Percentiles rank a stretch among this genome's conserved stretches.
Evolutionary conservation across 2,888 invertebrate species (phyloP).

Genomic region (Ischnus inquisitorius): DNA sequence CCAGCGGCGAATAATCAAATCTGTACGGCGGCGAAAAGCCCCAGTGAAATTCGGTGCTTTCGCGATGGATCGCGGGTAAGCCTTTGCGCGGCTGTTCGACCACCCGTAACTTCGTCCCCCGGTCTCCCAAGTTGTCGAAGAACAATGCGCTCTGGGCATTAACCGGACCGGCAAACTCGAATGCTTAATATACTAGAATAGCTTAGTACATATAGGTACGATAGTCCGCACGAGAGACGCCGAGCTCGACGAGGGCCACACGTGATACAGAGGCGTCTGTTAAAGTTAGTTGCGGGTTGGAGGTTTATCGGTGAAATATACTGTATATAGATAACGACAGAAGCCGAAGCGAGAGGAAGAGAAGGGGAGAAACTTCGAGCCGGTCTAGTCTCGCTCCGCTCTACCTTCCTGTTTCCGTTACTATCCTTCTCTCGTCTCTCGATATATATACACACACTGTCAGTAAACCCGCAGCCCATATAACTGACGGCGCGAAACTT

Average conservation of each 20-base stretch:
- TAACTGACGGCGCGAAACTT: conserved; percentile 28
- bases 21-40: background rate
- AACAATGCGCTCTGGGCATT: conserved; percentile 23
- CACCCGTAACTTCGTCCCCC: conserved; percentile 7
- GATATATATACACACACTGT: background rate
- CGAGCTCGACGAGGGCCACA: background rate
- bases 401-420: conserved; percentile 39
- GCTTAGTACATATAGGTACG: background rate
- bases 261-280: conserved; percentile 51
- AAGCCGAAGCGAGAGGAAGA: conserved; percentile 56
- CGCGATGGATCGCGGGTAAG: background rate
- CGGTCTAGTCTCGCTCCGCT: conserved; percentile 13
- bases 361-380: conserved; percentile 49
- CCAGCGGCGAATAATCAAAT: conserved; percentile 4
- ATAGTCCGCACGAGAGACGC: background rate
- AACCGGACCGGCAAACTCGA: conserved; percentile 38
- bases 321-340: conserved; percentile 71
- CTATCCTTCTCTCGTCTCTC: conserved; percentile 2
- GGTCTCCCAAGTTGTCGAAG: conserved; percentile 11
- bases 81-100: background rate
- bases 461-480: background rate
- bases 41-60: background rate
- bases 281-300: conserved; percentile 61
- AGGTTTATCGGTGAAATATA: conserved; percentile 57
- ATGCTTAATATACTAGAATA: conserved; percentile 41